phyloP scores from a whole-genome alignment of 2,888 invertebrate species.

The Erebia palarica region DNA sequence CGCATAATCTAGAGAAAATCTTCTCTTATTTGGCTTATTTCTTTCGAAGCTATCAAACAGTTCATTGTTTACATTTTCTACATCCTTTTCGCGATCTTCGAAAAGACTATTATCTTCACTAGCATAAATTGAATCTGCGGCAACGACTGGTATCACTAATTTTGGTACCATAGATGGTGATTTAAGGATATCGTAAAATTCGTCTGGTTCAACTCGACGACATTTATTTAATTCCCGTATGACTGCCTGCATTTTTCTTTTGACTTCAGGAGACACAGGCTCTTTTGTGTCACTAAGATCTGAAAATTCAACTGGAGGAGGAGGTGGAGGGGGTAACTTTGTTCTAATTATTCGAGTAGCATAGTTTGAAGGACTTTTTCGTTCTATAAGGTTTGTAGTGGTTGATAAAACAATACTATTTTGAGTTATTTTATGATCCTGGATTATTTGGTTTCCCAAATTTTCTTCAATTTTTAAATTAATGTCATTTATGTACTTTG shows the following conservation, averaged over 20 bases:
- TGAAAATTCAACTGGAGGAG: conserved; percentile 50
- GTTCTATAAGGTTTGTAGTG: conserved; percentile 39
- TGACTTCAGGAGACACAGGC: conserved; percentile 78
- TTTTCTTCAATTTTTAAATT: conserved; percentile 19
- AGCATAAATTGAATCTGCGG: conserved; percentile 69
- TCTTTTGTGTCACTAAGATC: conserved; percentile 44
- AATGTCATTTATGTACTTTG: conserved; percentile 46
- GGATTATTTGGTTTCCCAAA: conserved; percentile 25
- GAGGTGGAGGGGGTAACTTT: conserved; percentile 74
- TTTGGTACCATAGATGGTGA: conserved; percentile 65
- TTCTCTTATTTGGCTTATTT: conserved; percentile 57
- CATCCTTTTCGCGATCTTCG: conserved; percentile 54
- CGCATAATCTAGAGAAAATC: conserved; percentile 70
- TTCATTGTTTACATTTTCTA: conserved; percentile 52
- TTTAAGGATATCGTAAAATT: conserved; percentile 57
- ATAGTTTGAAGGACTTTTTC: conserved; percentile 59
- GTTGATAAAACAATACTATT: conserved; percentile 28
- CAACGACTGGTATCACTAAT: conserved; percentile 72
- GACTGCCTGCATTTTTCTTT: conserved; percentile 84
- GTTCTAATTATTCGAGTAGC: conserved; percentile 67
- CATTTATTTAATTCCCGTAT: conserved; percentile 80
- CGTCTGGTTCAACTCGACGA: conserved; percentile 62
- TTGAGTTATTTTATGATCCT: conserved; percentile 22
- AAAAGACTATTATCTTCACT: conserved; percentile 66
- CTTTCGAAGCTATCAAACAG: conserved; percentile 73